Base-by-base conservation (phyloP, 2,888 invertebrate genomes). In the Digitonthophagus gazella region DNA sequence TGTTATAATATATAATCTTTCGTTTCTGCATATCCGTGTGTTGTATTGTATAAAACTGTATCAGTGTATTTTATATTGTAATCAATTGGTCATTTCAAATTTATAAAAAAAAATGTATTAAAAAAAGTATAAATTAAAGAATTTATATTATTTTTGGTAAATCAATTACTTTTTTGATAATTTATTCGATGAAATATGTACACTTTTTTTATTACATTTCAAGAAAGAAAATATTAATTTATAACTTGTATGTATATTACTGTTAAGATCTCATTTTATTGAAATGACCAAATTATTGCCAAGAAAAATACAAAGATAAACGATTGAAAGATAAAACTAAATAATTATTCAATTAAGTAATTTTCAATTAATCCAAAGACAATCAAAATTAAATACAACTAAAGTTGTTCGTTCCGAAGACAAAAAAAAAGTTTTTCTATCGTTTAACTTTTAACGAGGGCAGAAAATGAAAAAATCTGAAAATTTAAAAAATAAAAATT, bases 1-100 rank as follows among this genome's bases (percentile, higher is more conserved):
- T 70, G 70, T 72, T 70, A 72, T 70, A 19, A 61, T 61, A 61
- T 57, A 19, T 61, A 66, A 67, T 71, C 72, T 73, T 73, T 72
- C 70, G 72, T 72, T 73, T 73, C 69, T 20, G 72, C 72, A 72
- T 66, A 28, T 61, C 18, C 28, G 28, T 44, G 28, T 5, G 28
- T 44, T 44, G 28, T 44, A 44, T 44, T 44, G 11, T 8, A 44
- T 8, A 44, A 44, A 44, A 44, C 1, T 11, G 11, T 8, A 44
- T 8, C 28, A 44, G 11, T n/a, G n/a, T n/a, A 44, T 44, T 44
- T 44, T 44, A 44, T 44, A 8, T 44, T 44, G 11, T 44, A 44
- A 44, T 44, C 11, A 6, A 44, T 5, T 6, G 6, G 28, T 44
- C 11, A 44, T 44, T n/a, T n/a, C n/a, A n/a, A n/a, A n/a, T n/a